Evolutionary conservation across 2,888 invertebrate genomes (phyloP), one percentile per base, ranked within the genome.

Genomic region (Hetaerina titia): DNA sequence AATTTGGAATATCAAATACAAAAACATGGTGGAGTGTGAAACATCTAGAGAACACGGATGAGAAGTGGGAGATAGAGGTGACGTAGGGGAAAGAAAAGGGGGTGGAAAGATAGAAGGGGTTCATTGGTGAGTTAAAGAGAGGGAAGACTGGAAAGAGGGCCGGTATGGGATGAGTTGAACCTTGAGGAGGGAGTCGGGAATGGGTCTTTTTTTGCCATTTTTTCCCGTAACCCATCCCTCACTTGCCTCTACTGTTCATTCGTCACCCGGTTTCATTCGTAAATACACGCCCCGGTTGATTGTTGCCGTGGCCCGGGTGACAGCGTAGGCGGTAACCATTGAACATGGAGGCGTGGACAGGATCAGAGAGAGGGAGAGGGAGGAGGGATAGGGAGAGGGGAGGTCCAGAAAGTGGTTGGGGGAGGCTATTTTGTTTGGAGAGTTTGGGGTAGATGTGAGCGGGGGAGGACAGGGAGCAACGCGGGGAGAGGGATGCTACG

Each of bases 191-290:
- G 69, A 17, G 69, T 8, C 22, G 69, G 69, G 22, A 22, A 69
- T 22, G 22, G 69, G 69, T n/a, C 25, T 89, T 89, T 58, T 19
- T 45, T 15, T 45, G n/a, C 11, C 89, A 89, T n/a, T 89, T 88
- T 88, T 89, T 89, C 57, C 57, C 89, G 13, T 11, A 25, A 25
- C 31, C 60, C 81, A 31, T 11, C 81, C 81, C 11, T 11, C 25
- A 7, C 81, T 7, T 4, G 13, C 81, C 31, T 13, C 25, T 5
- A 81, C 17, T 22, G 89, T 58, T 57, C 89, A 89, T 89, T 89
- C 89, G 89, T 89, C 89, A 89, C 89, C 89, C 89, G n/a, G 89
- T 89, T 89, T 58, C 89, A 89, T 89, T 57, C 58, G 89, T 89
- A 89, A 58, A 89, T 89, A 89, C 89, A 89, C 89, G 89, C 89